These are phyloP conservation scores for Sinotaia quadrata DNA, from an alignment of 2,888 invertebrate species.

Conservation along the genomic window DNA sequence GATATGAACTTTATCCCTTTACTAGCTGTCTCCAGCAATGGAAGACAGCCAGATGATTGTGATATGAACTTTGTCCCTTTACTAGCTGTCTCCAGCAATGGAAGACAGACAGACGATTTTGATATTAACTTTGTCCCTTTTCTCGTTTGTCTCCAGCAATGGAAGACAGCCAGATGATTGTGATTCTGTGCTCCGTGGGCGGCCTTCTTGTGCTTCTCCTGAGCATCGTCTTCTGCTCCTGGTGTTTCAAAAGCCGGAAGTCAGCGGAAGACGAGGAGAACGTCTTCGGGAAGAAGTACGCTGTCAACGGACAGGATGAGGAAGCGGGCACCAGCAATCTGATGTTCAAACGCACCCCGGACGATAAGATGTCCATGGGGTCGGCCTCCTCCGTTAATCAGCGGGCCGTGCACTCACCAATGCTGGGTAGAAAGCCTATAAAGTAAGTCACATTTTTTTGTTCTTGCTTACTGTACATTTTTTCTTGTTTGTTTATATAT, in stretches of 20 bases:
- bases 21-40: constrained; percentile 26
- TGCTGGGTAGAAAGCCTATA: constrained; percentile 21
- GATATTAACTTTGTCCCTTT: background rate
- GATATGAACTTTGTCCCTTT: background rate
- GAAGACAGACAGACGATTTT: constrained; percentile 8
- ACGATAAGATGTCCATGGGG: constrained; percentile 24
- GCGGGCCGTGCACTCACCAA: constrained; percentile 21
- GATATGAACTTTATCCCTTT: background rate
- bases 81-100: constrained; percentile 26
- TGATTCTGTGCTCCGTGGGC: constrained; percentile 15
- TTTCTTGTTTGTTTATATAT: no score
- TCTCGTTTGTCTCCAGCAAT: no score
- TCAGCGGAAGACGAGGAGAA: constrained; percentile 20
- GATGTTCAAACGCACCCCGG: constrained; percentile 19
- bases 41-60: constrained; percentile 11
- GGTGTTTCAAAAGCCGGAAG: constrained; percentile 25
- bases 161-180: constrained; percentile 15
- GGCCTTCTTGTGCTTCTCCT: constrained; percentile 20
- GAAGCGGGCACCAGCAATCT: constrained; percentile 18
- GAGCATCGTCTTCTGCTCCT: constrained; percentile 28
- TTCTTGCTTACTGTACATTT: background rate
- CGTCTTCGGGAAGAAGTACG: constrained; percentile 24
- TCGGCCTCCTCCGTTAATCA: constrained; percentile 23
- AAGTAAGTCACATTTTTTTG: constrained; percentile 18
- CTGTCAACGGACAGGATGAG: constrained; percentile 26